phyloP scores from a whole-genome alignment of 2,888 invertebrate genomes.

The Campoletis raptor region DNA sequence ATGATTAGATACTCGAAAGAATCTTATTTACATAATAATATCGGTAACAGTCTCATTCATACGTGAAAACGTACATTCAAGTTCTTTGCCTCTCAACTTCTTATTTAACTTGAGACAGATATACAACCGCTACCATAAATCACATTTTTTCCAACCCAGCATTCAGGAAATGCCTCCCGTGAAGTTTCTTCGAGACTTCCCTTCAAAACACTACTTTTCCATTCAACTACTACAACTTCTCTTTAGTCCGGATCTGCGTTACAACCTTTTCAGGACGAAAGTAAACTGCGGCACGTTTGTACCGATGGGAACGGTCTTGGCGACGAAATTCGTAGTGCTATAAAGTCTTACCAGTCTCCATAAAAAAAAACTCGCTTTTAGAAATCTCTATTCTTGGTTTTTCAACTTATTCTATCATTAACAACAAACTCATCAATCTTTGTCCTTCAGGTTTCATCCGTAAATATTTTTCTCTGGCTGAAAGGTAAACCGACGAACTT shows the following conservation, averaged over 20 bases:
- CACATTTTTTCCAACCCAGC: neutral
- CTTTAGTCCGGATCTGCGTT: neutral
- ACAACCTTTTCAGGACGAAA: neutral
- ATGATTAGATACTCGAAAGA: neutral
- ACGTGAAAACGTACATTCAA: neutral
- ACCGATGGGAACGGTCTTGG: neutral
- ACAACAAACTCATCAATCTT: slow-evolving; percentile 46
- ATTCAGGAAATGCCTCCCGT: neutral
- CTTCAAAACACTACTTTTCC: neutral
- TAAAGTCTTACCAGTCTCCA: neutral
- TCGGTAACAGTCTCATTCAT: neutral
- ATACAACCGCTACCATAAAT: neutral
- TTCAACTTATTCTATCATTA: slow-evolving; percentile 14
- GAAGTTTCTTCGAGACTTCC: neutral
- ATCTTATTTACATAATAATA: neutral
- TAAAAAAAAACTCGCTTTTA: neutral
- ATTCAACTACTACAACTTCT: neutral
- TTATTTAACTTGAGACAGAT: neutral
- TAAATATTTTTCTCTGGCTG: neutral
- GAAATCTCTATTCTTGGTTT: slow-evolving; percentile 8
- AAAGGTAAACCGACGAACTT: slow-evolving; percentile 43
- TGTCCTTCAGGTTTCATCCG: slow-evolving; percentile 7
- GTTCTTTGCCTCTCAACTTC: neutral
- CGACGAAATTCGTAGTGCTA: neutral
- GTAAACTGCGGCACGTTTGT: neutral